Conservation (phyloP, 2,888 invertebrate genomes). For the Oscheius sp. region DNA sequence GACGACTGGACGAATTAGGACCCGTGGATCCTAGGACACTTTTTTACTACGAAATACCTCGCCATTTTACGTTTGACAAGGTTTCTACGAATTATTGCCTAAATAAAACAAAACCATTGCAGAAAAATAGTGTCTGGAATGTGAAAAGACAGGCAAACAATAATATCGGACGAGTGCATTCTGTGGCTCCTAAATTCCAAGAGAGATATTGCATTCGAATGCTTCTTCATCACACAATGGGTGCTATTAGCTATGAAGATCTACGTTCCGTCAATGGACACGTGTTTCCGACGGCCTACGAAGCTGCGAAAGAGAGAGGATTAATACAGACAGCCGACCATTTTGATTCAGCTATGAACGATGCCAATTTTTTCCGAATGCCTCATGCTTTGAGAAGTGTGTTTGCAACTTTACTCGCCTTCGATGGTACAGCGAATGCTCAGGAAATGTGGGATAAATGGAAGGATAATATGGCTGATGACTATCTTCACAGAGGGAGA, state of each 20-base stretch:
- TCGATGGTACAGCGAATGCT: slow-evolving; percentile 2
- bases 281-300: neutral
- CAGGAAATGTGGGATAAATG: slow-evolving; percentile 31
- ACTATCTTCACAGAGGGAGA: neutral
- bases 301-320: slow-evolving; percentile 1
- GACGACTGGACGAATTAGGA: neutral
- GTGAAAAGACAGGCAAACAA: neutral
- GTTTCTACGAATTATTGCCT: no score
- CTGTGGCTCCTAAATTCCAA: neutral
- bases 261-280: neutral
- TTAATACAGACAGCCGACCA: neutral
- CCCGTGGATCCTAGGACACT: neutral
- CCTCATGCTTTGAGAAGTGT: slow-evolving; percentile 36
- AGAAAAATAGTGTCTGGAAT: slow-evolving; percentile 18
- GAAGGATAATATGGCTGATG: slow-evolving; percentile 21
- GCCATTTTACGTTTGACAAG: slow-evolving; percentile 13
- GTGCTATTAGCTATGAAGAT: neutral
- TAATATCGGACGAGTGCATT: slow-evolving; percentile 5
- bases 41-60: neutral
- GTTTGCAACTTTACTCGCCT: slow-evolving; percentile 30
- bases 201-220: slow-evolving; percentile 14
- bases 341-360: slow-evolving; percentile 14
- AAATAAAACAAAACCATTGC: no score
- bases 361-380: slow-evolving; percentile 31
- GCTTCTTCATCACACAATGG: neutral